Evolutionary conservation across 2,797 vertebrate genomes (phyloP), one percentile per base, ranked within the genome.

Genomic region (Acanthis flammea): DNA sequence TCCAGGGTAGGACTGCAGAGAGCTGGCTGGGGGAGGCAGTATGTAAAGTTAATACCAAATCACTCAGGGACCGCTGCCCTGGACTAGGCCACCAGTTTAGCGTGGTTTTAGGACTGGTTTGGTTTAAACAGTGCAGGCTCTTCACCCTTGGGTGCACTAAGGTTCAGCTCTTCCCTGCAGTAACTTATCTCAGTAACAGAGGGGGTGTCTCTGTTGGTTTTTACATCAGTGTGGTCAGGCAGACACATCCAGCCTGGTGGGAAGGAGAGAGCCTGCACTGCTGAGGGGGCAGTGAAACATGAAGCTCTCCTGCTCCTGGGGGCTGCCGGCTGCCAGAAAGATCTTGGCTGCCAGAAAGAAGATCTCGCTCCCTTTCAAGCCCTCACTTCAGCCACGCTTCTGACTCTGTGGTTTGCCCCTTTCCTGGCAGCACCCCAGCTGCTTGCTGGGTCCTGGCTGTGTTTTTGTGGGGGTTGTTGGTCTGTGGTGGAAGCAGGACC

Each of bases 121-220:
- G 19, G 27, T 47, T 83, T 55, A 53, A 73, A 13, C 12, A 15
- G 17, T 9, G 28, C 41, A 42, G 37, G 17, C 42, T 76, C 19
- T 75, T 73, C 71, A 27, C 9, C 14, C 18, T 58, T 66, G n/a
- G 60, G 14, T 47, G 28, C 53, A 14, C 44, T 68, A 75, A 28
- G 39, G 10, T 67, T 67, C 53, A 48, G 24, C 25, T 47, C 33
- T 48, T 85, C 21, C 13, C 28, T 57, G 0, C 3, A 7, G 25
- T 31, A 21, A 31, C 0, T 2, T 25, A 6, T 4, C 35, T 85
- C 60, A 71, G 28, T 31, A 28, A 1, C 0, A 1, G 14, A 3
- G 19, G 5, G 13, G 16, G 2, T 8, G 24, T 27, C 33, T 80
- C 8, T 37, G 14, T 42, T 57, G 58, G 12, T 24, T 90, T 90